These are phyloP conservation scores for Protobothrops mucrosquamatus DNA, from an alignment of 2,113 vertebrate genomes.

Conservation along the genomic window DNA sequence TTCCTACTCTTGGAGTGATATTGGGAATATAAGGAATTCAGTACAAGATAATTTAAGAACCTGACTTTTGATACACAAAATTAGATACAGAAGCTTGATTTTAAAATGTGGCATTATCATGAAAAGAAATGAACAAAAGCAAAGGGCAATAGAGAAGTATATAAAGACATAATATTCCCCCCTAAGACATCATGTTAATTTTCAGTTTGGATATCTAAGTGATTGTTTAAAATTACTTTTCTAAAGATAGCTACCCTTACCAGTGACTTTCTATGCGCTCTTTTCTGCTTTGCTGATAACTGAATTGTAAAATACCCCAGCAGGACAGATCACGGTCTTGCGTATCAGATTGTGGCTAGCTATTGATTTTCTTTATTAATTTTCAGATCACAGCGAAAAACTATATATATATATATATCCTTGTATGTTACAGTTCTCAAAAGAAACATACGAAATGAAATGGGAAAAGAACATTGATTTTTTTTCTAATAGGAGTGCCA, in stretches of 20 bases:
- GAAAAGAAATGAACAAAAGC: background rate
- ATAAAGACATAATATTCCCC: background rate
- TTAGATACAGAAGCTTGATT: background rate
- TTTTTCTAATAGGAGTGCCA: background rate
- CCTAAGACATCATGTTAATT: background rate
- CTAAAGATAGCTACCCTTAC: background rate
- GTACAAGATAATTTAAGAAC: background rate
- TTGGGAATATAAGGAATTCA: background rate
- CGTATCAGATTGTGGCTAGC: background rate
- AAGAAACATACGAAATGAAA: conserved; percentile 26
- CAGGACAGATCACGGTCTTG: background rate
- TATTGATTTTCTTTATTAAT: conserved; percentile 41
- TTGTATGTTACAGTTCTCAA: conserved; percentile 50
- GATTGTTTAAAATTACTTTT: background rate
- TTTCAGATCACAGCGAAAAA: conserved; percentile 58
- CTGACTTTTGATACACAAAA: background rate
- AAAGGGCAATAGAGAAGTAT: background rate
- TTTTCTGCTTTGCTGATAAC: background rate
- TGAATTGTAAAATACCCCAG: background rate
- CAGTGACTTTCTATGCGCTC: background rate
- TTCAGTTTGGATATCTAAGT: background rate
- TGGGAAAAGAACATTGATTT: background rate
- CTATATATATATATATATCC: conserved; percentile 48
- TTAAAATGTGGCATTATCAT: background rate
- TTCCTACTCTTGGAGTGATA: background rate